Evolutionary conservation across 2,888 invertebrate species (phyloP).

Genomic region (Blastobasis adustella): DNA sequence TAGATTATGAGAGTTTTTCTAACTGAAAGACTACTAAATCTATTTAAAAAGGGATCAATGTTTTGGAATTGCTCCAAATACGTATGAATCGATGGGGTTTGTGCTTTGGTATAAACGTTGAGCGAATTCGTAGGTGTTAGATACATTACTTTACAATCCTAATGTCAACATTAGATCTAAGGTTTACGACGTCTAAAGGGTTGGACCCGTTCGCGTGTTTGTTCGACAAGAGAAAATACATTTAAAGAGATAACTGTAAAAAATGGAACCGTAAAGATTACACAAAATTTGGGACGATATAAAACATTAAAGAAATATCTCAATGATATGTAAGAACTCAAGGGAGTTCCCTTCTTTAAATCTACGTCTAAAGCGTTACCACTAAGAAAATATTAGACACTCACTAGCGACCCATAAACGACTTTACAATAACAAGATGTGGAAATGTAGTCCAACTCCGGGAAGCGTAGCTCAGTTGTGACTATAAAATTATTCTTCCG

Average conservation of each 20-base stretch:
- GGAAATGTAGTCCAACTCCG: constrained; percentile 11
- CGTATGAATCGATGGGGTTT: constrained; percentile 72
- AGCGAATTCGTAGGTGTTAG: constrained; percentile 67
- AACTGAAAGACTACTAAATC: constrained; percentile 71
- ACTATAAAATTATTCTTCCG: no score
- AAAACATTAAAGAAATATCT: constrained; percentile 70
- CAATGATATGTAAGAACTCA: constrained; percentile 73
- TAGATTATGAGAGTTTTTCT: constrained; percentile 70
- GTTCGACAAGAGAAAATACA: constrained; percentile 51
- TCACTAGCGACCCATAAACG: constrained; percentile 49
- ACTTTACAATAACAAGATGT: constrained; percentile 19
- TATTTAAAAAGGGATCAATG: constrained; percentile 52
- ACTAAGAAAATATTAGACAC: constrained; percentile 52
- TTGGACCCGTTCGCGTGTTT: constrained; percentile 73
- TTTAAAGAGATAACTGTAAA: constrained; percentile 33
- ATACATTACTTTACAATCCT: constrained; percentile 58
- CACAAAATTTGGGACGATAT: constrained; percentile 39
- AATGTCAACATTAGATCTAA: constrained; percentile 69
- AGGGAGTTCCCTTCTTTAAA: constrained; percentile 59
- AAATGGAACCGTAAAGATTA: constrained; percentile 54
- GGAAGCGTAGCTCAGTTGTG: constrained; percentile 29
- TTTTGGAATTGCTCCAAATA: constrained; percentile 60
- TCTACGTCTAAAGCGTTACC: constrained; percentile 67
- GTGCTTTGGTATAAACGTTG: constrained; percentile 75
- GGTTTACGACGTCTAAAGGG: constrained; percentile 66